Conservation (phyloP, 2,797 vertebrate genomes). For the Scolopax bukidnonensis region DNA sequence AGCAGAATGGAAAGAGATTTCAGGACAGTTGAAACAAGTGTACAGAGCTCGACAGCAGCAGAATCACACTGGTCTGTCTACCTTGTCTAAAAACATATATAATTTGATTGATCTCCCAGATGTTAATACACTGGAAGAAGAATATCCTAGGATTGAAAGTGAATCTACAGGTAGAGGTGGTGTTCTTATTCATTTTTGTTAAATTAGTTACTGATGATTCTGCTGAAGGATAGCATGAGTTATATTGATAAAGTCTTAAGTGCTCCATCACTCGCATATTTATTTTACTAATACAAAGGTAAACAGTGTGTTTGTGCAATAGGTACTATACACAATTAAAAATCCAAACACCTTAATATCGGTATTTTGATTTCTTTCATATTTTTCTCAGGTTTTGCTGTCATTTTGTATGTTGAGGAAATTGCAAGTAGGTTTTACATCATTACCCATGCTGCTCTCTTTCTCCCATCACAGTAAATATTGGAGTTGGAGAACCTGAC, state of each 20-base stretch:
- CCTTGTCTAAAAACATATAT: slow-evolving; percentile 82
- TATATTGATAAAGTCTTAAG: background rate
- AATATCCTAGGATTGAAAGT: slow-evolving; percentile 81
- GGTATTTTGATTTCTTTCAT: background rate
- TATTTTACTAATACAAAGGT: background rate
- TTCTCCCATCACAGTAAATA: slow-evolving; percentile 84
- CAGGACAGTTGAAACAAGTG: slow-evolving; percentile 93
- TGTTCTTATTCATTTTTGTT: background rate
- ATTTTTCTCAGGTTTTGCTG: background rate
- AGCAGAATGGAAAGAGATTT: slow-evolving; percentile 98
- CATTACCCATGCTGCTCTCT: background rate
- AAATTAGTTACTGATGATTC: background rate
- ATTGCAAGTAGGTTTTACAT: background rate
- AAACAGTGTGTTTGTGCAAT: background rate
- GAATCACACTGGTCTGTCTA: slow-evolving; percentile 76
- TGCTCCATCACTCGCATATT: background rate
- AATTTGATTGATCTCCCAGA: slow-evolving; percentile 79
- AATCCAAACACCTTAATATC: background rate
- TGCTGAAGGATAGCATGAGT: background rate
- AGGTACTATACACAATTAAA: background rate
- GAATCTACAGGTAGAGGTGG: slow-evolving; percentile 81
- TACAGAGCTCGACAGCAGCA: slow-evolving; percentile 83
- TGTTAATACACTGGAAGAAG: slow-evolving; percentile 78
- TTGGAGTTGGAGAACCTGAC: slow-evolving; percentile 97
- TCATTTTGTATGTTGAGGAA: background rate